These are phyloP conservation scores for Canis aureus DNA, from an alignment of 2,113 vertebrate species.

Conservation along the genomic window DNA sequence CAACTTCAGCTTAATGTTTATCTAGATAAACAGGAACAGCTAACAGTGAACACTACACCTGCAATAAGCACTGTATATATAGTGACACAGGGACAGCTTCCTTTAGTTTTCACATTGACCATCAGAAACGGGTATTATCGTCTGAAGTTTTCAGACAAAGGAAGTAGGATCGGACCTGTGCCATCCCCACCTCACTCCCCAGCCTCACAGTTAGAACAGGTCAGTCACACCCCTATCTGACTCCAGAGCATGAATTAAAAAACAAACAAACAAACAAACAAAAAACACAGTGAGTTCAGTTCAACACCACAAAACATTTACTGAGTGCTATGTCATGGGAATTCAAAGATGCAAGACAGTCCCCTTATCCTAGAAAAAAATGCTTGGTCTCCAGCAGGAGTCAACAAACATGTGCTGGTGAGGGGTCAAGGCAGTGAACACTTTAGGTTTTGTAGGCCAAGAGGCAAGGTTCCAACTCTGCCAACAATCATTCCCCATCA, in stretches of 20 bases:
- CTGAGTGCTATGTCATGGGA: accelerated
- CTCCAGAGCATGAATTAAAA: background rate
- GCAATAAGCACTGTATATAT: accelerated
- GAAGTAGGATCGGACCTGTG: background rate
- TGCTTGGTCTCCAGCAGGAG: background rate
- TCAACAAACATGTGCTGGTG: accelerated
- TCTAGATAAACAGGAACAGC: background rate
- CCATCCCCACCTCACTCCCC: background rate
- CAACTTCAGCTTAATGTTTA: background rate
- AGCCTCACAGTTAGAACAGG: background rate
- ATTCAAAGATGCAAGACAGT: background rate
- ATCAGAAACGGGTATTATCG: accelerated
- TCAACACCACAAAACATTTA: background rate
- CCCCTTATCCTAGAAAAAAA: background rate
- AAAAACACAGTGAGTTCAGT: background rate
- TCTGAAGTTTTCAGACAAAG: background rate
- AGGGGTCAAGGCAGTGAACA: accelerated
- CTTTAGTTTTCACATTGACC: accelerated
- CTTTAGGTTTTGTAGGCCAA: background rate
- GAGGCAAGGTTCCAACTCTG: background rate
- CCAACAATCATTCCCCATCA: background rate
- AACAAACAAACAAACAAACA: background rate
- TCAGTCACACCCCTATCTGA: background rate
- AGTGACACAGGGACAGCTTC: accelerated
- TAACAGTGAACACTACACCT: background rate